Conservation (phyloP, 2,888 invertebrate species). For the Drosophila testacea region DNA sequence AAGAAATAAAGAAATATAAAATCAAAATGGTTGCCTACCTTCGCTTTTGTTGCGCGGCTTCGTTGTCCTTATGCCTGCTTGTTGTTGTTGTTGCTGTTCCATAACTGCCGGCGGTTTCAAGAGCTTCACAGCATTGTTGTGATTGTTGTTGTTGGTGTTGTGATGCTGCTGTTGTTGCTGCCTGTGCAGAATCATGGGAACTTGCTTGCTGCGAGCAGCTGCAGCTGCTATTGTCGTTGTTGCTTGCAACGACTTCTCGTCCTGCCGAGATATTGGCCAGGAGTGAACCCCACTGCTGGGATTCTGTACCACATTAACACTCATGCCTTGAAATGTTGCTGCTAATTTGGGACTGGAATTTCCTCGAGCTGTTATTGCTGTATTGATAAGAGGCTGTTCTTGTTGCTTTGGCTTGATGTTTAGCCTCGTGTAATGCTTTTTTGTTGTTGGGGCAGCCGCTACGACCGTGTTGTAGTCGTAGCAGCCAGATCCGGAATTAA, state of each 20-base stretch:
- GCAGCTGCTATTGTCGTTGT: slow-evolving; percentile 2
- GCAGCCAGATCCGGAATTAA: slow-evolving; percentile 25
- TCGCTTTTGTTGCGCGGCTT: slow-evolving; percentile 75
- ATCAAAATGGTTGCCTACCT: slow-evolving; percentile 62
- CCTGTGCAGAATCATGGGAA: slow-evolving; percentile 3
- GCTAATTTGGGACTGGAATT: slow-evolving; percentile 52
- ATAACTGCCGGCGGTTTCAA: slow-evolving; percentile 16
- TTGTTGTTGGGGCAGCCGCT: slow-evolving; percentile 28
- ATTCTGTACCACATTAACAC: slow-evolving; percentile 38
- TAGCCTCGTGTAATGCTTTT: slow-evolving; percentile 22
- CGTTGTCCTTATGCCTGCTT: slow-evolving; percentile 44
- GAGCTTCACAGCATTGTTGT: slow-evolving; percentile 24
- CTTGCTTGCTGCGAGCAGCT: slow-evolving; percentile 24
- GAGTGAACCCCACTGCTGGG: slow-evolving; percentile 42
- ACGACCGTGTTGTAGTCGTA: slow-evolving; percentile 16
- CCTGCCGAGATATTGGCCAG: slow-evolving; percentile 36
- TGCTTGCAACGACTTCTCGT: slow-evolving; percentile 24
- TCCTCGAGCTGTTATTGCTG: slow-evolving; percentile 17
- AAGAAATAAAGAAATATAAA: slow-evolving; percentile 18
- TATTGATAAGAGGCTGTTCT: slow-evolving; percentile 10
- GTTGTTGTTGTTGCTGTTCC: slow-evolving; percentile 26
- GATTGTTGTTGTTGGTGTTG: slow-evolving; percentile 11
- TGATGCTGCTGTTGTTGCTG: slow-evolving; percentile 20
- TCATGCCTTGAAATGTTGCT: slow-evolving; percentile 46
- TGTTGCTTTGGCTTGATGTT: slow-evolving; percentile 22